Evolutionary conservation across 2,113 vertebrate species (phyloP).

Genomic region (Burhinus bistriatus): DNA sequence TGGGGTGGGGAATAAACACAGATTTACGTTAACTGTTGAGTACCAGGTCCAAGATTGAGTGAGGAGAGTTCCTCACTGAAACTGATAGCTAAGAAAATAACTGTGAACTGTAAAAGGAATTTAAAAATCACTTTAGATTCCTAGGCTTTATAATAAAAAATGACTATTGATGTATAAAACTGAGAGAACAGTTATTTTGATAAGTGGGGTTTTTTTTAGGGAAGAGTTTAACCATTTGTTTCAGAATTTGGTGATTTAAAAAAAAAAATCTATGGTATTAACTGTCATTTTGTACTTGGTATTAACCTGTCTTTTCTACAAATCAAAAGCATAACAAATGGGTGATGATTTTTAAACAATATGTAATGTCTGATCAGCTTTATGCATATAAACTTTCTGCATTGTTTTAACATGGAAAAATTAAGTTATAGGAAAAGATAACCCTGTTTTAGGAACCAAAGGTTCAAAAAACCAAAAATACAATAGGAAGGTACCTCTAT

Average conservation of each 20-base stretch:
- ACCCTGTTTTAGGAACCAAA: neutral
- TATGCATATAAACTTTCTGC: neutral
- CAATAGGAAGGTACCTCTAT: neutral
- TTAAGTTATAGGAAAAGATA: neutral
- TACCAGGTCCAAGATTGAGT: neutral
- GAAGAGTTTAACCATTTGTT: neutral
- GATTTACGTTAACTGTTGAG: no score
- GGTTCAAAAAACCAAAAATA: neutral
- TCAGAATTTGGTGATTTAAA: neutral
- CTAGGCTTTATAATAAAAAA: neutral
- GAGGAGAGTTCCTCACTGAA: neutral
- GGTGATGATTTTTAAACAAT: neutral
- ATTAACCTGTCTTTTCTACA: neutral
- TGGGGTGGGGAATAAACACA: no score
- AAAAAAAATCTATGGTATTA: neutral
- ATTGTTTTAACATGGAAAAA: neutral
- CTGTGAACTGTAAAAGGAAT: neutral
- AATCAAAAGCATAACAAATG: neutral
- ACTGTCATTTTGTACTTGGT: neutral
- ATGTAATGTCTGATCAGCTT: neutral
- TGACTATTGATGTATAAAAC: neutral
- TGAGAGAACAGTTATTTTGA: neutral
- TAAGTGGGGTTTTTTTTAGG: neutral
- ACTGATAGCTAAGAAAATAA: neutral
- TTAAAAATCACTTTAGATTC: neutral